Evolutionary conservation across 1,140 invertebrate genomes (phyloP).

Genomic region (Habropoda laboriosa): DNA sequence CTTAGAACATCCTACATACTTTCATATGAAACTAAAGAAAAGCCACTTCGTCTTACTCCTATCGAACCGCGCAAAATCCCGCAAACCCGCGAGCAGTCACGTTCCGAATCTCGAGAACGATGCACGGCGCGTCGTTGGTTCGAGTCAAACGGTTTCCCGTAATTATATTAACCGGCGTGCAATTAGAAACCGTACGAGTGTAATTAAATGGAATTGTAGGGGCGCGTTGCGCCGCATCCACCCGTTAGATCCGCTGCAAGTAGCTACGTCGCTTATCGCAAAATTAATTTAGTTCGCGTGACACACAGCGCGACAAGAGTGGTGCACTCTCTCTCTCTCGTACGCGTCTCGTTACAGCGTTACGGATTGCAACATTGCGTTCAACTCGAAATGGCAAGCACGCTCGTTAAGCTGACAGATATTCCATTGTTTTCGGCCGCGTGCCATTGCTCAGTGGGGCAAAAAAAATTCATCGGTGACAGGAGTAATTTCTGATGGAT

Average conservation of each 20-base stretch:
- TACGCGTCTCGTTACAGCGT: conserved; percentile 45
- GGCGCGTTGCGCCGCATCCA: not conserved
- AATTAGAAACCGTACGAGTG: conserved; percentile 19
- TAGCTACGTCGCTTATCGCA: conserved; percentile 44
- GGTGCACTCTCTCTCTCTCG: not conserved
- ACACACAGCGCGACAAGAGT: conserved; percentile 45
- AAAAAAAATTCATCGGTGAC: too few species aligned
- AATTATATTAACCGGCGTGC: not conserved
- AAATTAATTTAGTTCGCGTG: conserved; percentile 64
- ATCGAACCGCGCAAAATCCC: not conserved
- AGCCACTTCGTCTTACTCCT: too few species aligned
- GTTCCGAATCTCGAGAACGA: not conserved
- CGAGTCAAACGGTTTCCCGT: not conserved
- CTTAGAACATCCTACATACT: too few species aligned
- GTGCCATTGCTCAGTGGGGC: too few species aligned
- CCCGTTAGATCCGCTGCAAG: conserved; percentile 27
- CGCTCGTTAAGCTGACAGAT: not conserved
- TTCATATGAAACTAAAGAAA: too few species aligned
- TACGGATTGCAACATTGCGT: conserved; percentile 34
- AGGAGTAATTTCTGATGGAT: too few species aligned
- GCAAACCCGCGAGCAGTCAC: not conserved
- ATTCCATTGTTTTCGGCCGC: conserved; percentile 9
- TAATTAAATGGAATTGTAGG: conserved; percentile 24
- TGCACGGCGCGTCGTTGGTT: not conserved
- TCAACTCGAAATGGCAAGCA: not conserved